Conservation (phyloP, 2,888 invertebrate genomes). For the Prostheceraeus crozeri region DNA sequence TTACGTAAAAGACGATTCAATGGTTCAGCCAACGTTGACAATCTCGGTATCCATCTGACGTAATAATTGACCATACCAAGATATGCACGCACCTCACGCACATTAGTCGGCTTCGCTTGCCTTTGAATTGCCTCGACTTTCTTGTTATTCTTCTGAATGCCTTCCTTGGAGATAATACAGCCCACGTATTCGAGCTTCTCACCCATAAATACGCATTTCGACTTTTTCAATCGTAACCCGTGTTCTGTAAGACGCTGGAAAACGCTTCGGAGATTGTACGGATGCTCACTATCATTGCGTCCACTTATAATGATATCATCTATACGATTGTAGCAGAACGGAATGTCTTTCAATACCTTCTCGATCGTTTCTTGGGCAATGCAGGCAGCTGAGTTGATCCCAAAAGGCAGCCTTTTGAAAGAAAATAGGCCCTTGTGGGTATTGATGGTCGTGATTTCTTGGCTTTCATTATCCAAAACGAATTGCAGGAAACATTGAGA, state of each 20-base stretch:
- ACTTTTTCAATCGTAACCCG: background rate
- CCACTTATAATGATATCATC: constrained; percentile 32
- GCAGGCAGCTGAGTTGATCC: background rate
- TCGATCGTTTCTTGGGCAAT: constrained; percentile 22
- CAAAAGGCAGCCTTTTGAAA: constrained; percentile 14
- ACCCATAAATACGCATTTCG: constrained; percentile 19
- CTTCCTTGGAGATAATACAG: constrained; percentile 8
- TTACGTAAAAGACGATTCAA: constrained; percentile 12
- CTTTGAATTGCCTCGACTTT: constrained; percentile 28
- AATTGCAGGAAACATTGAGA: constrained; percentile 22
- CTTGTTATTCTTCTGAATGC: constrained; percentile 6
- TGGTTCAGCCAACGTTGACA: constrained; percentile 9
- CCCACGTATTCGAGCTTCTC: constrained; percentile 31
- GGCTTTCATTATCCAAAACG: constrained; percentile 1
- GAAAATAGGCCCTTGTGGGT: constrained; percentile 17
- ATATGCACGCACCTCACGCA: constrained; percentile 25
- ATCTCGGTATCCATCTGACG: background rate
- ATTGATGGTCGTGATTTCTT: constrained; percentile 20
- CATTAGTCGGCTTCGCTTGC: constrained; percentile 15
- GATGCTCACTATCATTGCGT: constrained; percentile 27
- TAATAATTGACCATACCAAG: constrained; percentile 30
- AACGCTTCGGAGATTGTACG: constrained; percentile 21
- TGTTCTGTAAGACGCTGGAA: background rate
- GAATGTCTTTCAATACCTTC: constrained; percentile 3
- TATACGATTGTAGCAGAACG: constrained; percentile 15